phyloP scores from a whole-genome alignment of 2,888 invertebrate species.

The Habroteleia sp. region DNA sequence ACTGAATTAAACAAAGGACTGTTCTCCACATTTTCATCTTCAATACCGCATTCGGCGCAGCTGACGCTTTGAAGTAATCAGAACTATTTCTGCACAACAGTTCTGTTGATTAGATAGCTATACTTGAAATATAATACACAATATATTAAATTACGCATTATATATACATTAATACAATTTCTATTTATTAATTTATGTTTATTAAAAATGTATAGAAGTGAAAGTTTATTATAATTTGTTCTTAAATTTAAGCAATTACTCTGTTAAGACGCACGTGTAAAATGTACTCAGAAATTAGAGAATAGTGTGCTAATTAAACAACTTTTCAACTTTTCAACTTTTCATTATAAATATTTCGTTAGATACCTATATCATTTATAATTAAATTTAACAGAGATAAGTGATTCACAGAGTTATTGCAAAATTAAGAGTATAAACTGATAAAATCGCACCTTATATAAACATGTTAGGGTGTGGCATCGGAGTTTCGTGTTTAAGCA shows the following conservation, averaged over 20 bases:
- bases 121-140: slow-evolving; percentile 27
- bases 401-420: slow-evolving; percentile 30
- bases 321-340: slow-evolving; percentile 23
- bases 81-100: slow-evolving; percentile 44
- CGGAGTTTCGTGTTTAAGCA: slow-evolving; percentile 43
- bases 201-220: background rate
- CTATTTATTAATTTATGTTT: background rate
- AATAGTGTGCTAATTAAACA: too few species aligned
- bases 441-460: slow-evolving; percentile 42
- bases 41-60: slow-evolving; percentile 45
- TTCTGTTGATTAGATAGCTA: slow-evolving; percentile 48
- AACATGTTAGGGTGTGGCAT: slow-evolving; percentile 34
- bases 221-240: background rate
- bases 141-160: slow-evolving; percentile 23
- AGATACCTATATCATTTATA: slow-evolving; percentile 24
- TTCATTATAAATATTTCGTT: slow-evolving; percentile 24
- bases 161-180: slow-evolving; percentile 10
- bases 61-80: slow-evolving; percentile 60
- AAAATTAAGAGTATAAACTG: slow-evolving; percentile 42
- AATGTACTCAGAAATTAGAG: too few species aligned
- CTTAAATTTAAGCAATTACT: background rate
- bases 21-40: slow-evolving; percentile 51
- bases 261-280: too few species aligned
- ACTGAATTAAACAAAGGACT: slow-evolving; percentile 53
- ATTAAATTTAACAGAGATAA: slow-evolving; percentile 32